Base-by-base conservation (phyloP, 2,888 invertebrate species). In the Chirona hameri region DNA sequence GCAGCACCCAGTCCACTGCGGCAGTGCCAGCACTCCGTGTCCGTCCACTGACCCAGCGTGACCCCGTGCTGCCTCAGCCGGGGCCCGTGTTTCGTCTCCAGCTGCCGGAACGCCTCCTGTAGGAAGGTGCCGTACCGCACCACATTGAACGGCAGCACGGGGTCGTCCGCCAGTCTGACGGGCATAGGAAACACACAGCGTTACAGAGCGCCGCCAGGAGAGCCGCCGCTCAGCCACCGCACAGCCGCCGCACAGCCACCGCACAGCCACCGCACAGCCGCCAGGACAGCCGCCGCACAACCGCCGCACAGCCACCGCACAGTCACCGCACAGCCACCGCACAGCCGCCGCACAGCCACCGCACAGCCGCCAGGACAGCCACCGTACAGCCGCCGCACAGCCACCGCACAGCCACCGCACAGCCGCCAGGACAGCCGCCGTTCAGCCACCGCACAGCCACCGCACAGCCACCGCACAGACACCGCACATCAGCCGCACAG, bases 81-180 rank as follows among this genome's bases (percentile, higher is more conserved):
- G 18, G 39, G 21, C 0, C 57, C 83, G 31, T 82, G 82, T 15
- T 57, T 52, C 2, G 27, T 21, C 24, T 83, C 80, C n/a, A 85
- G 79, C n/a, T 31, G 69, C 29, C 65, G 46, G 21, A 85, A 76
- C 5, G 81, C 52, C 31, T 69, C 57, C 27, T 82, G 31, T 55
- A 86, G 83, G 82, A 82, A 85, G 7, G 48, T 31, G 21, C 87
- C 87, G 55, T 87, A 86, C 29, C 85, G 84, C 0, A 85, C 85
- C 27, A 85, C 85, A 83, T 88, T 88, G 57, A 89, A 85, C 5
- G 89, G 89, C 12, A 89, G 84, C 81, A 88, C 85, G 80, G 86
- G 85, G 57, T 86, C 86, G 85, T 87, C 88, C 18, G 87, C 87
- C 55, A 89, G 86, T 81, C 84, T 83, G 48, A 1, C 9, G 21